Evolutionary conservation across 2,113 vertebrate genomes (phyloP).

Genomic region (Barnardius zonarius): DNA sequence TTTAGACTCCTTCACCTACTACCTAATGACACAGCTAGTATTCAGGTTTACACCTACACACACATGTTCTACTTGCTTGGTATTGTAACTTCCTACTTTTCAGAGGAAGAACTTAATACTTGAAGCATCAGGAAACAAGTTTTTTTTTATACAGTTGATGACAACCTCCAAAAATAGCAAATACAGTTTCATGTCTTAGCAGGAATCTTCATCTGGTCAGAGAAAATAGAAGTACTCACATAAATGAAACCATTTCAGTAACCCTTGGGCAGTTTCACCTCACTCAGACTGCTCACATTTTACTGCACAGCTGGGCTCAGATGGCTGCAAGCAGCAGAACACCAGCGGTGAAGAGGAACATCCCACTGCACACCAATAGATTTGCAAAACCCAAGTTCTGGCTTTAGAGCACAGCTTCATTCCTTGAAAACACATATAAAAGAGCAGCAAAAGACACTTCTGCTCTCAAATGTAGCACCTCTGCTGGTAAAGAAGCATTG

Average conservation of each 20-base stretch:
- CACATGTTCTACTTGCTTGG: neutral
- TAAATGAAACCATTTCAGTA: neutral
- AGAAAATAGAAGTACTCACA: neutral
- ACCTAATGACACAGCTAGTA: neutral
- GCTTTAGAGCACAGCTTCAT: neutral
- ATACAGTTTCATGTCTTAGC: neutral
- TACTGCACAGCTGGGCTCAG: neutral
- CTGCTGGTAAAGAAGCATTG: neutral
- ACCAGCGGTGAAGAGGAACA: neutral
- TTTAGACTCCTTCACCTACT: neutral
- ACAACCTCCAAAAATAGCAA: neutral
- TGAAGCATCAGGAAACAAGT: neutral
- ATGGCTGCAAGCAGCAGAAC: neutral
- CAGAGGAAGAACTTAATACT: neutral
- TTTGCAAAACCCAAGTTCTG: neutral
- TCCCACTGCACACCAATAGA: neutral
- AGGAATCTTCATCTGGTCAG: neutral
- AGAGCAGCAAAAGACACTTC: neutral
- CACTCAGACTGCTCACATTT: rapidly evolving
- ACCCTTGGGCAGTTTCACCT: neutral
- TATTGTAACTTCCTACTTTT: neutral
- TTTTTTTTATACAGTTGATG: neutral
- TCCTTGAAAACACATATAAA: neutral
- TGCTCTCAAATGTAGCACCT: neutral
- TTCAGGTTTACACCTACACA: neutral